Evolutionary conservation across 1,140 invertebrate genomes (phyloP).

Genomic region (Formica selysi): DNA sequence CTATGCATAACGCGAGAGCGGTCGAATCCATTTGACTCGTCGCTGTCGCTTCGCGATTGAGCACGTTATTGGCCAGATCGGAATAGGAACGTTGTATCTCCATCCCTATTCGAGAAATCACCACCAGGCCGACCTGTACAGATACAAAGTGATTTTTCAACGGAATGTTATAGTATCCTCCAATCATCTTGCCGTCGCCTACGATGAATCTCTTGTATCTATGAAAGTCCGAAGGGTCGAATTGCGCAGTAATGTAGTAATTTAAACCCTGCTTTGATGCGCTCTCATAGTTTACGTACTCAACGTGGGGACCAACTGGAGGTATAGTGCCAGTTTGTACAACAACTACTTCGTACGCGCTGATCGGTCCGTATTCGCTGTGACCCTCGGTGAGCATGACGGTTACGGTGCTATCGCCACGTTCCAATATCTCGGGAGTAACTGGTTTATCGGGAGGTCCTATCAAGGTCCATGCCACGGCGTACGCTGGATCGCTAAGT

Average conservation of each 20-base stretch:
- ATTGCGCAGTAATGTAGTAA: slow-evolving; percentile 94
- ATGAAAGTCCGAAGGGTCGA: slow-evolving; percentile 87
- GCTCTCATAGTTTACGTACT: slow-evolving; percentile 86
- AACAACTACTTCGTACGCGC: slow-evolving; percentile 90
- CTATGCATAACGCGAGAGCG: slow-evolving; percentile 87
- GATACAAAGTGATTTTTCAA: slow-evolving; percentile 87
- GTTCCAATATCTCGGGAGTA: slow-evolving; percentile 88
- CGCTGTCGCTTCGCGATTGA: slow-evolving; percentile 58
- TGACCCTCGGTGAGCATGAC: slow-evolving; percentile 88
- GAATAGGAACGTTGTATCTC: slow-evolving; percentile 90
- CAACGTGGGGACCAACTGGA: slow-evolving; percentile 71
- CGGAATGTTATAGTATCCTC: slow-evolving; percentile 93
- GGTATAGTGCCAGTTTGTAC: slow-evolving; percentile 86
- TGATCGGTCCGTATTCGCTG: slow-evolving; percentile 92
- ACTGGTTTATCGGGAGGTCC: slow-evolving; percentile 90
- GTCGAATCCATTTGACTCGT: slow-evolving; percentile 81
- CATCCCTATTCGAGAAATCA: slow-evolving; percentile 90
- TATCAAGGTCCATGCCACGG: slow-evolving; percentile 89
- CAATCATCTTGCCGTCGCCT: slow-evolving; percentile 91
- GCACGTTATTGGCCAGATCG: slow-evolving; percentile 85
- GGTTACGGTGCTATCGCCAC: slow-evolving; percentile 87
- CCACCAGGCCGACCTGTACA: slow-evolving; percentile 90
- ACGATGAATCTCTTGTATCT: slow-evolving; percentile 90
- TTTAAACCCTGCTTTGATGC: slow-evolving; percentile 88
- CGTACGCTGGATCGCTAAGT: slow-evolving; percentile 87